phyloP scores from a whole-genome alignment of 2,113 vertebrate genomes.

The Nipponia nippon region DNA sequence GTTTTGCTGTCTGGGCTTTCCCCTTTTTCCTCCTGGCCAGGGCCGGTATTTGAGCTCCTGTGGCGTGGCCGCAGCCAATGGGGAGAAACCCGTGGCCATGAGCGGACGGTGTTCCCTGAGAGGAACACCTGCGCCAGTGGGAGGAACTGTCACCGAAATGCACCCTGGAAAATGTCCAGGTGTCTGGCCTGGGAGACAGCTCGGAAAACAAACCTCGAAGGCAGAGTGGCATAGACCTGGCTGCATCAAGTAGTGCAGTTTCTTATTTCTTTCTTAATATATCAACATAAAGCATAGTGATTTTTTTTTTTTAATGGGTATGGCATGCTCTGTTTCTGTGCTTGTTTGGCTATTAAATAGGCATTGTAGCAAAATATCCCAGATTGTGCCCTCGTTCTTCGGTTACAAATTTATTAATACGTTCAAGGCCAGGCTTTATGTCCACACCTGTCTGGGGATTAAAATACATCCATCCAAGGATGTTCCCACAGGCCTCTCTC shows the following conservation, averaged over 20 bases:
- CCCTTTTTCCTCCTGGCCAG: neutral
- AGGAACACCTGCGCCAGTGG: neutral
- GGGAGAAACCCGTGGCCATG: rapidly evolving
- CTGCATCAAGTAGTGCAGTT: neutral
- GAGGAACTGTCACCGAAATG: neutral
- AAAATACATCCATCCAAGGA: neutral
- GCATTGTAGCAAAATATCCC: neutral
- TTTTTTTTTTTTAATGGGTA: neutral
- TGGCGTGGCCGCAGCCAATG: neutral
- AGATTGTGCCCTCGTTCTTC: neutral
- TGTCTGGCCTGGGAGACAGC: neutral
- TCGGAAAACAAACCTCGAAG: neutral
- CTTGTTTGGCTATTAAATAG: neutral
- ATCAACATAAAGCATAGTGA: neutral
- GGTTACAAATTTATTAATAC: rapidly evolving
- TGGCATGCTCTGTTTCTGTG: neutral
- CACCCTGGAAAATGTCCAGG: no score
- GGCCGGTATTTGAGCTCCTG: neutral
- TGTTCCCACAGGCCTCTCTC: no score
- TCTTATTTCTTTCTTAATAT: neutral
- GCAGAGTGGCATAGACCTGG: neutral
- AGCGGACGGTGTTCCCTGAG: rapidly evolving
- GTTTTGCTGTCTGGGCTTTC: neutral
- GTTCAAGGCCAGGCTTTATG: neutral
- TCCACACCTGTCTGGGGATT: neutral